Conservation (phyloP, 2,113 vertebrate genomes). For the Mungos mungo region DNA sequence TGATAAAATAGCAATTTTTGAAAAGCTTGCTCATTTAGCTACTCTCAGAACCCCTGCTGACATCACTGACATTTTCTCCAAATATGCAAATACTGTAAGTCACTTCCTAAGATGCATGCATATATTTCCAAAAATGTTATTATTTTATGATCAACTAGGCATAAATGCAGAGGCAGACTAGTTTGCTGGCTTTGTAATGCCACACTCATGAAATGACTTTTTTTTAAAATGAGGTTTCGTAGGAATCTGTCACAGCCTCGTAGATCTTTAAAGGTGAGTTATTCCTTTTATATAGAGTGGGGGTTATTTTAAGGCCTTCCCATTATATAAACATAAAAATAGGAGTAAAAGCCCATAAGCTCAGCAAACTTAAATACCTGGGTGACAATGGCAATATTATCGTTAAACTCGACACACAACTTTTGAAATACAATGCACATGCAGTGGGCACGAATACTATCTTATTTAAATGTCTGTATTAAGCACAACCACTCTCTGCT, state of each 20-base stretch:
- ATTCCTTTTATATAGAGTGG: slow-evolving; percentile 70
- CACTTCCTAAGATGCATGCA: slow-evolving; percentile 71
- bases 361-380: slow-evolving; percentile 77
- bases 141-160: slow-evolving; percentile 81
- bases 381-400: slow-evolving; percentile 76
- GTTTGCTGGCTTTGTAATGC: slow-evolving; percentile 70
- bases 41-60: slow-evolving; percentile 77
- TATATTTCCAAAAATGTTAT: slow-evolving; percentile 80
- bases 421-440: slow-evolving; percentile 82
- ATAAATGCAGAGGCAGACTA: slow-evolving; percentile 72
- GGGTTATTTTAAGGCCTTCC: slow-evolving; percentile 71
- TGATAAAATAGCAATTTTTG: slow-evolving; percentile 77
- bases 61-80: slow-evolving; percentile 80
- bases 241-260: slow-evolving; percentile 70
- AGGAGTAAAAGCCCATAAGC: slow-evolving; percentile 65
- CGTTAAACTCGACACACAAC: slow-evolving; percentile 78
- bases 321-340: slow-evolving; percentile 72
- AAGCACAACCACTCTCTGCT: slow-evolving; percentile 90
- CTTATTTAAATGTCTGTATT: slow-evolving; percentile 93
- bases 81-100: slow-evolving; percentile 70
- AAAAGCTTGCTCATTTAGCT: slow-evolving; percentile 79
- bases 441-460: slow-evolving; percentile 86
- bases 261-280: slow-evolving; percentile 77
- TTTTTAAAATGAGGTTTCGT: slow-evolving; percentile 70
- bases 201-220: slow-evolving; percentile 71